Conservation (phyloP, 1,140 invertebrate genomes). For the Atta texana region DNA sequence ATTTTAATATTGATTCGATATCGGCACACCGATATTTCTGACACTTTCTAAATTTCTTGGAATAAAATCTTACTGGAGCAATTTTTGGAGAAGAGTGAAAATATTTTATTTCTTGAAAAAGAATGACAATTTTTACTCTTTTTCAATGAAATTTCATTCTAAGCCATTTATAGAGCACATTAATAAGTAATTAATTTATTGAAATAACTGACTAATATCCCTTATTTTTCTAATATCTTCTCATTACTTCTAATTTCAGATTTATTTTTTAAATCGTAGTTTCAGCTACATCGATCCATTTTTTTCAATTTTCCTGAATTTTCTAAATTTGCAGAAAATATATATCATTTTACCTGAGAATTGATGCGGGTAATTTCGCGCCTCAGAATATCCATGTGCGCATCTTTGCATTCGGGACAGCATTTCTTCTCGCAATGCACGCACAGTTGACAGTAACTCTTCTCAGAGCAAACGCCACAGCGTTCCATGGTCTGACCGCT, state of each 20-base stretch:
- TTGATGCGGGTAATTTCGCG: constrained; percentile 97
- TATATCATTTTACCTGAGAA: constrained; percentile 90
- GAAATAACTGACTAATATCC: not conserved
- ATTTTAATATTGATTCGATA: not conserved
- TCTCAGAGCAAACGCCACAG: constrained; percentile 97
- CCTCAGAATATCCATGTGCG: constrained; percentile 97
- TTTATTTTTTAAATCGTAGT: not conserved
- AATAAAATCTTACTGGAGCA: too few species aligned
- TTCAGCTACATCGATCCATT: not conserved
- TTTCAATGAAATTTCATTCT: too few species aligned
- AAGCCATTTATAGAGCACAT: too few species aligned
- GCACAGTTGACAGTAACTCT: constrained; percentile 95
- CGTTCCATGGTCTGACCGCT: constrained; percentile 94
- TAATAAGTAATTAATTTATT: not conserved
- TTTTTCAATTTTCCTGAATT: not conserved
- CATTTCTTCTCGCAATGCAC: constrained; percentile 98
- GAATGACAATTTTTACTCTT: too few species aligned
- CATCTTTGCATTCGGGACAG: constrained; percentile 95
- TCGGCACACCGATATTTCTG: not conserved
- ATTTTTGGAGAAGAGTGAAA: too few species aligned
- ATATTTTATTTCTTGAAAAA: too few species aligned
- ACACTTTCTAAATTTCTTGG: not conserved
- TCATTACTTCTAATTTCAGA: not conserved
- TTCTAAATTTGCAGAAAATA: not conserved
- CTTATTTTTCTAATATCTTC: not conserved